Evolutionary conservation across 2,888 invertebrate species (phyloP).

Genomic region (Augiades crinisus): DNA sequence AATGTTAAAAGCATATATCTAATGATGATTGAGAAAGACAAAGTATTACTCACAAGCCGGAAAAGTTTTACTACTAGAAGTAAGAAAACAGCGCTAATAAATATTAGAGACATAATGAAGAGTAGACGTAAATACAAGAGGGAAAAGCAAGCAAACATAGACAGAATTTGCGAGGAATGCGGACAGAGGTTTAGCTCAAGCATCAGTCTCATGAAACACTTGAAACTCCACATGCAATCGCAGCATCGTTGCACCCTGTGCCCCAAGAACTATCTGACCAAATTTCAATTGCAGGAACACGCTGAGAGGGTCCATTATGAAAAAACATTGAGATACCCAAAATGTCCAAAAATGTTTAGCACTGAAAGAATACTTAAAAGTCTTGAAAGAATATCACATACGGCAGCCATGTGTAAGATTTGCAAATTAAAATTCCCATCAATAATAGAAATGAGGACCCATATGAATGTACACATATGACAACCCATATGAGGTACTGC

Average conservation of each 20-base stretch:
- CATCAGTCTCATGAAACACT: constrained; percentile 44
- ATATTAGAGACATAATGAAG: constrained; percentile 49
- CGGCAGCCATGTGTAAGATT: constrained; percentile 51
- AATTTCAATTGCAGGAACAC: constrained; percentile 47
- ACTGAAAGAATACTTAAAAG: constrained; percentile 50
- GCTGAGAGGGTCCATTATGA: constrained; percentile 56
- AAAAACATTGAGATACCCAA: constrained; percentile 51
- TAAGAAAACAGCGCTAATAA: constrained; percentile 46
- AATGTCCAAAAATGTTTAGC: constrained; percentile 59
- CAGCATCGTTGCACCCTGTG: constrained; percentile 50
- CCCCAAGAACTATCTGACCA: constrained; percentile 48
- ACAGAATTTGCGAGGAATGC: constrained; percentile 52
- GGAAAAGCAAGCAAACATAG: constrained; percentile 34
- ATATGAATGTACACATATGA: constrained; percentile 60
- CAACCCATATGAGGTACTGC: too few species aligned
- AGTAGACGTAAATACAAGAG: constrained; percentile 42
- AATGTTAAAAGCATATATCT: constrained; percentile 48
- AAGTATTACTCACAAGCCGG: constrained; percentile 49
- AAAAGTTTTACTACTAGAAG: constrained; percentile 36
- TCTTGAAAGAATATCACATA: constrained; percentile 53
- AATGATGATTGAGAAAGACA: constrained; percentile 45
- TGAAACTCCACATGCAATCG: constrained; percentile 45
- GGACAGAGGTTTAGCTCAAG: constrained; percentile 45
- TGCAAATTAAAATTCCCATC: constrained; percentile 58
- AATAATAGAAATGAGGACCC: constrained; percentile 47